Evolutionary conservation across 2,888 invertebrate genomes (phyloP).

Genomic region (Junonia oenone): DNA sequence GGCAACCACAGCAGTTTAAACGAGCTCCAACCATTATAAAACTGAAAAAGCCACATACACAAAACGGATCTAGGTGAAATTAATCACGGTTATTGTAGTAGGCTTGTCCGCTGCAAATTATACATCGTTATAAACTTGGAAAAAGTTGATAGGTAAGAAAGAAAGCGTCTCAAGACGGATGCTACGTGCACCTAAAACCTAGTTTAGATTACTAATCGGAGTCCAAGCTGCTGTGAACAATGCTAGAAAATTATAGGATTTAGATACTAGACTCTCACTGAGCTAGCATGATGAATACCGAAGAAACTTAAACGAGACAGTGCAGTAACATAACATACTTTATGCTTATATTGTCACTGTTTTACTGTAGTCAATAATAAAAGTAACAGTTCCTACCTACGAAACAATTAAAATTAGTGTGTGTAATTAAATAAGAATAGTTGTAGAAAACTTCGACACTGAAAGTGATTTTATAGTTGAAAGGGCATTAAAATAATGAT

Average conservation of each 20-base stretch:
- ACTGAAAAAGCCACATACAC: background rate
- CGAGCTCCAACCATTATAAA: conserved; percentile 4
- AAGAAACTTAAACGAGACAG: conserved; percentile 63
- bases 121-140: conserved; percentile 12
- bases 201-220: conserved; percentile 55
- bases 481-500: background rate
- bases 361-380: no score
- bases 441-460: no score
- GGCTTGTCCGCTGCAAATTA: conserved; percentile 12
- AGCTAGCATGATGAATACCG: conserved; percentile 70
- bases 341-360: background rate
- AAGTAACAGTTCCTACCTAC: no score
- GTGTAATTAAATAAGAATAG: background rate
- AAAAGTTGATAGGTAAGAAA: conserved; percentile 29
- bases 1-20: conserved; percentile 44
- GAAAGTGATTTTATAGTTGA: no score
- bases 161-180: conserved; percentile 54
- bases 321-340: conserved; percentile 37
- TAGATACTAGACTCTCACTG: conserved; percentile 60
- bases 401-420: background rate
- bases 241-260: conserved; percentile 63
- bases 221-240: conserved; percentile 40
- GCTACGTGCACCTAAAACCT: conserved; percentile 66
- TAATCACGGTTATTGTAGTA: conserved; percentile 1
- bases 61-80: conserved; percentile 4